Base-by-base conservation (phyloP, 2,113 vertebrate genomes). In the Callopanchax toddi region DNA sequence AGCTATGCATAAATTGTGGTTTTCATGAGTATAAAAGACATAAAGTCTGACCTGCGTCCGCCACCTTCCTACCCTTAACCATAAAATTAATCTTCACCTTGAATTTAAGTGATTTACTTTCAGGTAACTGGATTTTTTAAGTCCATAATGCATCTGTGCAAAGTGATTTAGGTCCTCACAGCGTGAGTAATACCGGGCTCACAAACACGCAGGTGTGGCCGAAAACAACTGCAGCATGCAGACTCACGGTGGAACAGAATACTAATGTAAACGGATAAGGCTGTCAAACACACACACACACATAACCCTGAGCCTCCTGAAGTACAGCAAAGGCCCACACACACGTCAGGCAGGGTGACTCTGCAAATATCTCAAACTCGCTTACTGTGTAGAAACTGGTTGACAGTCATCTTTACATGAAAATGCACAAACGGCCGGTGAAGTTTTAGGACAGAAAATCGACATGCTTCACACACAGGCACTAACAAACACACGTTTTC, bases 201-300 rank as follows among this genome's bases (percentile, higher is more conserved):
- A 63, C 51, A 62, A 39, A 51, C 50, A 52, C 37, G 26, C 8
- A 63, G 11, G 53, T 18, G 22, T 37, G 48, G 51, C 32, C 45
- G 5, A 55, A 74, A 51, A 44, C 62, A 59, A 2, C 39, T 22
- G 32, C 43, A 60, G 44, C 53, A 40, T 6, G 13, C 17, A 52
- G 25, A 54, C 18, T 57, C 43, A 18, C 56, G 45, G 16, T 36
- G 39, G 40, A 49, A 20, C 56, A 62, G 68, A 79, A 79, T 69
- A 61, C 52, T 62, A 73, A 83, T 44, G 17, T 59, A 48, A 50
- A 55, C 20, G 23, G 42, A 69, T 56, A 50, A 26, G 60, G 50
- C 48, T 74, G 58, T 62, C 71, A 54, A 29, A 69, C 66, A 51
- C 20, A 42, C 13, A 40, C 26, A 58, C 15, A 32, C 48, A 39